Evolutionary conservation across 2,797 vertebrate genomes (phyloP), one percentile per base, ranked within the genome.

Genomic region (Centroberyx gerrardi): DNA sequence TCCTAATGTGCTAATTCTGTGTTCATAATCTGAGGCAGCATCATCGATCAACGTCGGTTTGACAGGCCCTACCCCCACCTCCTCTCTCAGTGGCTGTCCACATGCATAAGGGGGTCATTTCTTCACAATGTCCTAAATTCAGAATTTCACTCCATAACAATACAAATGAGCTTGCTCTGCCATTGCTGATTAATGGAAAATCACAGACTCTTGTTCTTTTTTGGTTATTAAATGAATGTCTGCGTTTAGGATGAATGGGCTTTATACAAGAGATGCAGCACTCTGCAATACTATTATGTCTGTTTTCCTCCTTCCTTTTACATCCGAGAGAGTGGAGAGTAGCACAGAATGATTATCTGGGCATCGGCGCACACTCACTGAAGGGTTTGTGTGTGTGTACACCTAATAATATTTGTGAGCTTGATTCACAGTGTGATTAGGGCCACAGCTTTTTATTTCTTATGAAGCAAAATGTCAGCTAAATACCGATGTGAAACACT

Each of bases 11-110:
- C 91, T 94, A 95, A 95, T 96, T 94, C 95, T 93, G 90, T 95
- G 95, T 96, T 97, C 93, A 95, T 97, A 95, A 96, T 96, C 95
- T 93, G 91, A 90, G 67, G 80, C 92, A 93, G 93, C 62, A 79
- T 94, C 96, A 98, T 99, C 96, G 92, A 97, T 99, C 97, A 98
- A 71, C 95, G 96, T 96, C 92, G 96, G 88, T 94, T 94, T 97
- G 97, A 97, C 96, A 95, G 78, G 64, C 80, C 83, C 82, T 77
- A 6, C 61, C 77, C 87, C 86, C 71, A 1, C 72, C 68, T 49
- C 74, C 75, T 66, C 73, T 82, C 85, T 73, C 75, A 56, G 79
- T 86, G 75, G 94, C 96, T 93, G 94, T 93, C 94, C 93, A 91
- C 95, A 95, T 94, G 96, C 95, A 96, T 88, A 93, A 93, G 84